phyloP scores from a whole-genome alignment of 2,113 vertebrate species.

The Gopherus flavomarginatus region DNA sequence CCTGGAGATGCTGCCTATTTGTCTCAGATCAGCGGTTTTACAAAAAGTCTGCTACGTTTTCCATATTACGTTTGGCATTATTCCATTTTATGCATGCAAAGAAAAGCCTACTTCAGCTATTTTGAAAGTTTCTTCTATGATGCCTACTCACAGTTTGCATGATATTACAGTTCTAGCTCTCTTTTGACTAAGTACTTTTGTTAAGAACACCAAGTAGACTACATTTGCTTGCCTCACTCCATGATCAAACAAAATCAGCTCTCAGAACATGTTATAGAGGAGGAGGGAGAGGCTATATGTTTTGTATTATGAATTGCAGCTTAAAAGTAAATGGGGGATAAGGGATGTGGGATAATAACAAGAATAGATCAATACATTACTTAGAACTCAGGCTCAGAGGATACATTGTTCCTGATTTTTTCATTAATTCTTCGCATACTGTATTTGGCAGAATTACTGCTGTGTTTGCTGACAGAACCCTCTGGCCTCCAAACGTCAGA shows the following conservation, averaged over 20 bases:
- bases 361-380: not conserved
- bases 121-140: not conserved
- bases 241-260: constrained; percentile 4
- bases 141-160: not conserved
- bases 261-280: not conserved
- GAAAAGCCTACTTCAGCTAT: not conserved
- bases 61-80: not conserved
- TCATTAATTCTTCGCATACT: constrained; percentile 59
- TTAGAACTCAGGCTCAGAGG: not conserved
- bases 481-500: constrained; percentile 56
- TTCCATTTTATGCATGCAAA: not conserved
- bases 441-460: constrained; percentile 68
- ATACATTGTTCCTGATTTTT: constrained; percentile 54
- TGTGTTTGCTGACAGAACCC: constrained; percentile 62
- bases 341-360: not conserved
- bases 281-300: not conserved
- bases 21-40: not conserved
- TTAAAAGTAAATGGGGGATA: not conserved
- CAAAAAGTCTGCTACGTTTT: not conserved
- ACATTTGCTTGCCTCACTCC: not conserved
- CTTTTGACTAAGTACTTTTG: not conserved
- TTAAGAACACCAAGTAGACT: not conserved
- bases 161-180: not conserved
- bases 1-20: not conserved
- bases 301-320: not conserved